Conservation (phyloP, 1,140 invertebrate genomes). For the Dryas iulia region DNA sequence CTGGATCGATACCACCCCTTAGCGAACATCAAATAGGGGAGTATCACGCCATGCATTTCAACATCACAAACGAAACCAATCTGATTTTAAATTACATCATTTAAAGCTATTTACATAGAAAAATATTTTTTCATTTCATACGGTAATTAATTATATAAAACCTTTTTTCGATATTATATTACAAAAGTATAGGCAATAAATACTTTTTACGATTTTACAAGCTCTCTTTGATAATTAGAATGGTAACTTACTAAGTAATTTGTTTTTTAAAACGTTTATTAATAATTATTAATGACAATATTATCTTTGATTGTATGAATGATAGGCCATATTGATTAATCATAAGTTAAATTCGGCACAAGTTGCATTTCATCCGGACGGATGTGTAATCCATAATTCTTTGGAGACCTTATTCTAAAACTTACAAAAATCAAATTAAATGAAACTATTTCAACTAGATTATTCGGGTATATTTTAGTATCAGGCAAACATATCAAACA, state of each 20-base stretch:
- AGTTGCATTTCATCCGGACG: not conserved
- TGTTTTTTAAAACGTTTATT: not conserved
- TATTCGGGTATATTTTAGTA: too few relatives aligned
- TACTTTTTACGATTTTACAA: not conserved
- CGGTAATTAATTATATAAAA: too few relatives aligned
- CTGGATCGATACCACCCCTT: conserved; percentile 12
- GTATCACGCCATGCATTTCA: not conserved
- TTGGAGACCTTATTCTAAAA: not conserved
- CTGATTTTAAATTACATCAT: not conserved
- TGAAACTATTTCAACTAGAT: too few relatives aligned
- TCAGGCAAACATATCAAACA: too few relatives aligned
- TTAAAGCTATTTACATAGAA: not conserved
- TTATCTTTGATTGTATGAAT: not conserved
- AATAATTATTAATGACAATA: not conserved
- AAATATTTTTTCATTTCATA: too few relatives aligned
- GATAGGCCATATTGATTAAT: not conserved
- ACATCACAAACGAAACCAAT: not conserved
- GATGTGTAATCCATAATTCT: conserved; percentile 1
- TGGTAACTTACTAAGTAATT: not conserved
- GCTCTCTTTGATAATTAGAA: not conserved
- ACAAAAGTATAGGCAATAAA: too few relatives aligned
- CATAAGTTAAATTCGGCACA: conserved; percentile 11
- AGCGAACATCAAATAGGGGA: conserved; percentile 7
- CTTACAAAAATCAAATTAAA: not conserved
- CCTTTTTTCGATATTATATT: too few relatives aligned